Evolutionary conservation across 92 coral and sea anemone species (phyloP).

Genomic region (Epizoanthus scotinus): DNA sequence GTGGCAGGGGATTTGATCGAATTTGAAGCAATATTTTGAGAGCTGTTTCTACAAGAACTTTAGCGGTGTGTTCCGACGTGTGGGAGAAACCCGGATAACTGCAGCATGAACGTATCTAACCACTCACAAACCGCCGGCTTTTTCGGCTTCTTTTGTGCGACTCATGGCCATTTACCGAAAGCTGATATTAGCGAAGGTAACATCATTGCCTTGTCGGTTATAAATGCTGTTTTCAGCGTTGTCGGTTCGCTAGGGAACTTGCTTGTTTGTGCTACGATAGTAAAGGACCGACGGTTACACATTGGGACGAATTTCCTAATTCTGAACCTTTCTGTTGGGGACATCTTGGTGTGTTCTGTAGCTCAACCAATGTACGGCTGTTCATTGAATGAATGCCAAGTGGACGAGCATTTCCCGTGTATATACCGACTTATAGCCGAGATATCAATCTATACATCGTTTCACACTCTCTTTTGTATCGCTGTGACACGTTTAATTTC

Average conservation of each 20-base stretch:
- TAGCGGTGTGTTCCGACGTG: too few relatives aligned
- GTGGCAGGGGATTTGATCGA: too few relatives aligned
- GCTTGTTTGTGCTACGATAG: conserved; percentile 27
- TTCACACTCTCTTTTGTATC: conserved; percentile 22
- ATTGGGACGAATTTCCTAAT: conserved; percentile 33
- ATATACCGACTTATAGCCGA: conserved; percentile 27
- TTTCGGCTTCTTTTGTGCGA: not conserved
- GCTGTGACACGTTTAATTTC: conserved; percentile 19
- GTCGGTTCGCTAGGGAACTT: conserved; percentile 22
- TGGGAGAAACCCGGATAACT: too few relatives aligned
- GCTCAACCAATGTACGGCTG: conserved; percentile 27
- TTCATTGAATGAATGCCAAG: not conserved
- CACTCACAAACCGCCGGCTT: too few relatives aligned
- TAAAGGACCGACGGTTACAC: conserved; percentile 22
- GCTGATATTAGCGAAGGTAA: conserved; percentile 15
- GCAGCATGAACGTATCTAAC: too few relatives aligned
- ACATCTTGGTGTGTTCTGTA: conserved; percentile 12
- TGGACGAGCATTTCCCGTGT: conserved; percentile 3
- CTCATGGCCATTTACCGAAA: not conserved
- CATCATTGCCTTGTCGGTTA: not conserved
- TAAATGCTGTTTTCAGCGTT: conserved; percentile 29
- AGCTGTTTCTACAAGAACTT: too few relatives aligned
- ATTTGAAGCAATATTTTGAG: too few relatives aligned
- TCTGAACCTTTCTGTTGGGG: conserved; percentile 30
- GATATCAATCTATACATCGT: conserved; percentile 25